These are phyloP conservation scores for Lithodes maja DNA, from an alignment of 2,888 invertebrate species.

Conservation along the genomic window DNA sequence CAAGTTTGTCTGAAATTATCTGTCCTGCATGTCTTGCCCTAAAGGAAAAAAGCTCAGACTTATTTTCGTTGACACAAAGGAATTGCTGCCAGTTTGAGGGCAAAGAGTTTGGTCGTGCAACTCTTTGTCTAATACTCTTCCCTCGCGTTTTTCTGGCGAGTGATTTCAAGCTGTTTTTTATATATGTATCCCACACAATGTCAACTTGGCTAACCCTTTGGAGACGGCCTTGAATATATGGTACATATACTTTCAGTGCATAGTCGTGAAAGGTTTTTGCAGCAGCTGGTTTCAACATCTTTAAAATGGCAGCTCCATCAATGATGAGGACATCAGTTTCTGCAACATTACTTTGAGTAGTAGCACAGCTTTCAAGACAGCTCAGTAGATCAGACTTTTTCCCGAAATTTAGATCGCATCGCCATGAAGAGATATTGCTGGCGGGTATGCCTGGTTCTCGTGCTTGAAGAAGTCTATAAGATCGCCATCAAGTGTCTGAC, in stretches of 20 bases:
- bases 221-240: background rate
- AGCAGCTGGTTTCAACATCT: too few species aligned
- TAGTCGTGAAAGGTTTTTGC: too few species aligned
- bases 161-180: too few species aligned
- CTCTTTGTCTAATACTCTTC: background rate
- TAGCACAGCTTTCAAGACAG: background rate
- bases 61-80: constrained; percentile 16
- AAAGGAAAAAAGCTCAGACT: too few species aligned
- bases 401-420: too few species aligned
- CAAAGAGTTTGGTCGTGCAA: background rate
- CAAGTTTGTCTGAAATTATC: too few species aligned
- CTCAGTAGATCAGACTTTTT: background rate
- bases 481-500: background rate
- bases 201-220: background rate
- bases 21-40: too few species aligned
- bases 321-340: background rate
- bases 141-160: background rate
- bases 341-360: background rate
- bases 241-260: background rate
- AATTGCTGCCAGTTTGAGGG: constrained; percentile 20
- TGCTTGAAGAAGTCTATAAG: background rate
- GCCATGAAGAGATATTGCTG: background rate
- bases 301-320: background rate
- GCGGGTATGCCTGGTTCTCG: too few species aligned
- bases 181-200: too few species aligned